A percentile compares a stretch with the other conserved stretches of the same genome.
Conservation (phyloP, 2,888 invertebrate genomes). For the Petrophora chlorosata region DNA sequence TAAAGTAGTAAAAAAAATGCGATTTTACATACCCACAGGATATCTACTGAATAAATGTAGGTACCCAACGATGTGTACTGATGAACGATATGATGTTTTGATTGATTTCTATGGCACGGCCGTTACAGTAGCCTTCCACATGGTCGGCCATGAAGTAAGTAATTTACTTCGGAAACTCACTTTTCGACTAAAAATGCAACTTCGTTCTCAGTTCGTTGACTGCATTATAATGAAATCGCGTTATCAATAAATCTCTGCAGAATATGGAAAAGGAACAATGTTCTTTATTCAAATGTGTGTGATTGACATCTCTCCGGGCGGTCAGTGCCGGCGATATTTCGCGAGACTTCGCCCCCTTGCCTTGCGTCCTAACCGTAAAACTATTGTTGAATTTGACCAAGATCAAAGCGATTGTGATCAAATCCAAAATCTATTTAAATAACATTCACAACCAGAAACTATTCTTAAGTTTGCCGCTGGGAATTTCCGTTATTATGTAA, state of each 20-base stretch:
- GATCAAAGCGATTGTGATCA: conserved; percentile 71
- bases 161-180: conserved; percentile 48
- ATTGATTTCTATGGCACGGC: conserved; percentile 55
- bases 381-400: conserved; percentile 74
- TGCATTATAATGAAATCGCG: conserved; percentile 66
- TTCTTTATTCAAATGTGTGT: conserved; percentile 76
- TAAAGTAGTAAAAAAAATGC: conserved; percentile 14
- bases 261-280: conserved; percentile 72
- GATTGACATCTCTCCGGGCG: conserved; percentile 82
- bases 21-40: conserved; percentile 17
- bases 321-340: conserved; percentile 49
- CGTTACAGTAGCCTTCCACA: conserved; percentile 70
- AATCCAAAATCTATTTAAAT: conserved; percentile 70
- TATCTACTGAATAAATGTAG: conserved; percentile 19
- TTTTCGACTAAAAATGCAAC: conserved; percentile 62
- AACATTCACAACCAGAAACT: conserved; percentile 55
- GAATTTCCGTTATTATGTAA: conserved; percentile 63
- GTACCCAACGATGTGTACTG: conserved; percentile 6
- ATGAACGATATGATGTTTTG: conserved; percentile 20
- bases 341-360: conserved; percentile 20
- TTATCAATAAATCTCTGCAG: conserved; percentile 75
- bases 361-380: conserved; percentile 49
- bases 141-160: conserved; percentile 59
- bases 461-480: conserved; percentile 55
- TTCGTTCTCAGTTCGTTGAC: conserved; percentile 72